Conservation (phyloP, 2,113 vertebrate genomes). For the Arvicanthis niloticus region DNA sequence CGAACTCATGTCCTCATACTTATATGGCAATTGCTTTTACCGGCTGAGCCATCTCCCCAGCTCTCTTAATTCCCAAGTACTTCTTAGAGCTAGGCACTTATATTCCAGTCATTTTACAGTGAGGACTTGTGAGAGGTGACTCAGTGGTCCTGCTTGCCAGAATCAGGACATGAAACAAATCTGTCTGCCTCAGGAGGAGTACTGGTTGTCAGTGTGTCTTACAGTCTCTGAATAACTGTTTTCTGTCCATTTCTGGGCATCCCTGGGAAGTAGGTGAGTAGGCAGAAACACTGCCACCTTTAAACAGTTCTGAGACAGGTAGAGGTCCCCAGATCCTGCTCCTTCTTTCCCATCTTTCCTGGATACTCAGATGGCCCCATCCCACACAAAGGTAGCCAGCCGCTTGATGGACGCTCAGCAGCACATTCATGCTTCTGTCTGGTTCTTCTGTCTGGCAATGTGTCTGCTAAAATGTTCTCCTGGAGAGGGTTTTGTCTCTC, state of each 20-base stretch:
- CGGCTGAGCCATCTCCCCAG: neutral
- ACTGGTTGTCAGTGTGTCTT: neutral
- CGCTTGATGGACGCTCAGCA: neutral
- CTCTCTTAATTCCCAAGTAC: neutral
- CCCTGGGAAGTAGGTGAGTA: neutral
- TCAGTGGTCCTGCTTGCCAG: neutral
- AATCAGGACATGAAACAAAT: neutral
- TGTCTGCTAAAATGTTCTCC: conserved; percentile 48
- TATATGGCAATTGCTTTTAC: neutral
- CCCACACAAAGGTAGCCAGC: conserved; percentile 63
- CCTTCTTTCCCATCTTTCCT: neutral
- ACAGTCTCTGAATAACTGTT: neutral
- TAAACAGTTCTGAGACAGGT: neutral
- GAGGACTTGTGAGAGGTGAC: neutral
- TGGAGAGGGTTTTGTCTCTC: conserved; percentile 67
- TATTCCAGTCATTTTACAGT: neutral
- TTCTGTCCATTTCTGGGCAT: conserved; percentile 24
- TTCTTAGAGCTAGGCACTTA: neutral
- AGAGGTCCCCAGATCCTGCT: neutral
- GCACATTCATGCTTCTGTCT: conserved; percentile 31
- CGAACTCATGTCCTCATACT: neutral
- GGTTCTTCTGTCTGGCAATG: conserved; percentile 35
- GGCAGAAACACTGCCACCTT: neutral
- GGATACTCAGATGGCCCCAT: neutral
- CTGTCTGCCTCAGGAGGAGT: neutral